Evolutionary conservation across 2,113 vertebrate species (phyloP), one percentile per base, ranked within the genome.

Genomic region (Myanophis thanlyinensis): DNA sequence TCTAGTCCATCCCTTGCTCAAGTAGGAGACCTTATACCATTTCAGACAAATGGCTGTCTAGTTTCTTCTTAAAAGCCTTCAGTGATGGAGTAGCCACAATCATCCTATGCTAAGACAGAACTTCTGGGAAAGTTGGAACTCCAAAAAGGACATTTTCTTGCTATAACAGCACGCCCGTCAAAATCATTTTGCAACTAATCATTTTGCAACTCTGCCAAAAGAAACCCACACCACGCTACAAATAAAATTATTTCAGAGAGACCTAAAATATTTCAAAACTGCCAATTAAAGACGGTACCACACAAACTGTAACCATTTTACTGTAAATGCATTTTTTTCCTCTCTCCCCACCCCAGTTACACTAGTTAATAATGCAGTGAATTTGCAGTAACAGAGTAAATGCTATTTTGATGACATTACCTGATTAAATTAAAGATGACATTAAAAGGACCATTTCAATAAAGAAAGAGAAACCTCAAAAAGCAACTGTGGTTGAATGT

Each of bases 321-420:
- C 97, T 97, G 93, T 96, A 96, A 98, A 96, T 94, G 94, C 59
- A 97, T 97, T 49, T 98, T 98, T 25, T 97, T 97, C 96, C 93
- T 35, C 12, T 96, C 97, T 97, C 54, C 96, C 98, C 97, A 96
- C 95, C 96, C 96, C 97, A 97, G 97, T 97, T 97, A 97, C 92
- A 95, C 95, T 93, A 95, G 94, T 97, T 98, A 98, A 98, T 98
- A 98, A 98, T 95, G 97, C 97, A 98, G 96, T 95, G 98, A 98
- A 98, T 98, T 97, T 98, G 97, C 95, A 97, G 97, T 97, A 98
- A 98, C 96, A 97, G 92, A 96, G 95, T 93, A 98, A 98, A 97
- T 97, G 96, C 96, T 98, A 98, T 97, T 97, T 97, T 98, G 97
- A 98, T 97, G 96, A 95, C 95, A 97, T 97, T 96, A 97, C 95